Base-by-base conservation (phyloP, 2,888 invertebrate species). In the Ceratothoa steindachneri region DNA sequence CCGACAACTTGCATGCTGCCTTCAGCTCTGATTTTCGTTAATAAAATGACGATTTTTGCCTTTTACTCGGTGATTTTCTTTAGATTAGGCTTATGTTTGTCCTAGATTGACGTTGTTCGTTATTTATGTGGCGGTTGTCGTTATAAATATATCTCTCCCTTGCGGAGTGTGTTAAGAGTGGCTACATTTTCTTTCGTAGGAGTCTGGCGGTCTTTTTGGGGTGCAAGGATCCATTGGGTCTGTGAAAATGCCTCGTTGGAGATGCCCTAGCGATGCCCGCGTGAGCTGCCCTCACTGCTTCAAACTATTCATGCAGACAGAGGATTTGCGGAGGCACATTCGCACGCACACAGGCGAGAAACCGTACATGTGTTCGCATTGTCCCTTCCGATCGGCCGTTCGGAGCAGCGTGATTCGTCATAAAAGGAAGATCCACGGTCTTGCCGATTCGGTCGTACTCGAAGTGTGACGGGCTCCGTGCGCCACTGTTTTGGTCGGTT, bases 351-450 rank as follows among this genome's bases (percentile, higher is more conserved):
- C 70, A 29, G 72, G 69, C 9, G 73, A 73, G 64, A 71, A 76
- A 60, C 72, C 73, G 2, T 76, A 71, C 30, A 53, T 52, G 7
- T 76, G 76, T 30, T 70, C 76, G 5, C 73, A 67, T 60, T 76
- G 76, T 65, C 73, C 76, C 1, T 76, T 69, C 41, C 67, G 73
- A 27, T 70, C 76, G 9, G 71, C 73, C 30, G 71, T 76, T 28
- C 73, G 70, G 53, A 71, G 73, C 29, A 76, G 73, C n/a, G 71
- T 76, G 22, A 60, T 71, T 30, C 41, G 76, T 1, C 76, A 76
- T 31, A 66, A 64, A 27, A 51, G 76, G 12, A 76, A 53, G 22
- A 68, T 73, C 15, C 76, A 76, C 31, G 75, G 69, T 22, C 2
- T 60, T 1, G 12, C 60, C 12, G 60, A 60, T 24, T 2, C 19